Base-by-base conservation (phyloP, 2,888 invertebrate species). In the Tetranychus truncatus region DNA sequence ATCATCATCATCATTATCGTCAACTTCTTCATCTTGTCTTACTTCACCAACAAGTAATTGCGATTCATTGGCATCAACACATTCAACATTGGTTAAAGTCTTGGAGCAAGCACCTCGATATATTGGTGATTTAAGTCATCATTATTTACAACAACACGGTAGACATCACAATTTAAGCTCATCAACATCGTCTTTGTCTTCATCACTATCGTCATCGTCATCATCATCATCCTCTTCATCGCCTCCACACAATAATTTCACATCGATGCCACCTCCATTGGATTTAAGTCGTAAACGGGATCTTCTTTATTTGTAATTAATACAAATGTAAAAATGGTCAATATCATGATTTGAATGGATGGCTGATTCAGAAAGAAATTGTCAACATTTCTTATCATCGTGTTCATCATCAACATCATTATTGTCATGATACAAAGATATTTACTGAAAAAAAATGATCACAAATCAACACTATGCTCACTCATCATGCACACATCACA, bases 31-130 rank as follows among this genome's bases (percentile, higher is more conserved):
- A 18, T 65, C 78, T 45, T 0, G 21, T 20, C 69, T 69, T 11
- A 11, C 20, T 6, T 24, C 21, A 20, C 82, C 9, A 78, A 75
- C 75, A 15, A 74, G 77, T 76, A 69, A 74, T 18, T 69, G 76
- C n/a, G 67, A 75, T 66, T 77, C 78, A 66, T 74, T 79, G 69
- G 78, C 80, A 34, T 78, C 77, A 45, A 77, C 79, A 5, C 80
- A 80, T 75, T 92, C 91, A 66, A 93, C 92, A 80, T 85, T 94
- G 78, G 92, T 93, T 79, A 91, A 91, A 82, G 91, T 91, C 77
- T 84, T 94, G 78, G 92, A 92, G 89, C 92, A 91, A 81, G 91
- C 91, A n/a, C 92, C 93, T 8, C 87, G 91, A 80, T 92, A 92
- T 91, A 76, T 81, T 75, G 92, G 91, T 71, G 91, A 92, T 74